Evolutionary conservation across 2,113 vertebrate species (phyloP).

Genomic region (Toxotes chatareus): DNA sequence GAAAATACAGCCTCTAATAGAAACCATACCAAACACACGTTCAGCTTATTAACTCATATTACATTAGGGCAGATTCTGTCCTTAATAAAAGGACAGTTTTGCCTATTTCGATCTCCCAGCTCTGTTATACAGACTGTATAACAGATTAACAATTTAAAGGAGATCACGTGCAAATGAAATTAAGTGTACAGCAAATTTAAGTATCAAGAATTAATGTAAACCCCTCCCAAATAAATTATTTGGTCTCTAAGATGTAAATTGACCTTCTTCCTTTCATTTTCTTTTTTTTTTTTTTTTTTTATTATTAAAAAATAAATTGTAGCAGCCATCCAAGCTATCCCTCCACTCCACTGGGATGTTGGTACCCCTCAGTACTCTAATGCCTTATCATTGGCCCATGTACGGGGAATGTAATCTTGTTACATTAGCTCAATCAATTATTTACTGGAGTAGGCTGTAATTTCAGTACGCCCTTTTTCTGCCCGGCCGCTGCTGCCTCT

Average conservation of each 20-base stretch:
- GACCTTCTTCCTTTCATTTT: neutral
- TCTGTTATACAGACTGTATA: neutral
- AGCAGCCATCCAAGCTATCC: conserved; percentile 18
- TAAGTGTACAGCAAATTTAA: neutral
- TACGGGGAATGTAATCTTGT: conserved; percentile 78
- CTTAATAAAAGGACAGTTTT: no score
- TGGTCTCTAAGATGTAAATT: conserved; percentile 1
- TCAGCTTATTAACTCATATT: no score
- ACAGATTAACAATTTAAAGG: no score
- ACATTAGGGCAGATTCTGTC: no score
- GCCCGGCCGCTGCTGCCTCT: conserved; percentile 23
- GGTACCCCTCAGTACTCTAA: conserved; percentile 38
- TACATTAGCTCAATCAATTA: conserved; percentile 85
- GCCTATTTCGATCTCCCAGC: neutral
- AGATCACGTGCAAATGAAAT: no score
- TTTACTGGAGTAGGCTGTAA: conserved; percentile 83
- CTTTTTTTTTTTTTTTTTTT: neutral
- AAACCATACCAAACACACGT: no score
- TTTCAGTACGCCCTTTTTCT: conserved; percentile 73
- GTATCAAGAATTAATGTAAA: neutral
- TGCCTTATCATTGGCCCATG: conserved; percentile 51
- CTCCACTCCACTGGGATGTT: conserved; percentile 22
- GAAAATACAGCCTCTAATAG: no score
- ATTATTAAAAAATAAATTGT: neutral
- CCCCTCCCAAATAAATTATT: neutral